These are phyloP conservation scores for Heliconius hermathena DNA, from an alignment of 1,140 invertebrate species.

Conservation along the genomic window DNA sequence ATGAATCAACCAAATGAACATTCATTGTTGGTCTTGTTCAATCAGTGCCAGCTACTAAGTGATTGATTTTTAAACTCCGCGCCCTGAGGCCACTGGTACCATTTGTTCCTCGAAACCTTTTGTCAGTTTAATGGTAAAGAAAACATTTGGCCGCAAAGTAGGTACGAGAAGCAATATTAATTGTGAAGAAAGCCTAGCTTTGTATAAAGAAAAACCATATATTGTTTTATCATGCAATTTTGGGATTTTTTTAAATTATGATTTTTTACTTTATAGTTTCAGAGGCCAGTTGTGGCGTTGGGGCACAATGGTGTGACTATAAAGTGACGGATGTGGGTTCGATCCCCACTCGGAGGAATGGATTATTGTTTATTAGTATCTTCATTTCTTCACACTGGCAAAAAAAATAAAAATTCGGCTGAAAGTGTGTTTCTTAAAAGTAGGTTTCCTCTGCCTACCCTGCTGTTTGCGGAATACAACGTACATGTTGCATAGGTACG, in stretches of 20 bases:
- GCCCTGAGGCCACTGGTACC: constrained; percentile 35
- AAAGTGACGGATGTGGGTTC: too few species aligned
- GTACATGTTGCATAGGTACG: too few species aligned
- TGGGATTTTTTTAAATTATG: not conserved
- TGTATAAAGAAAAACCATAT: not conserved
- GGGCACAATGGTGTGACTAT: too few species aligned
- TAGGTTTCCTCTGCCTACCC: too few species aligned
- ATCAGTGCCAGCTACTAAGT: constrained; percentile 42
- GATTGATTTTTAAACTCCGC: constrained; percentile 42
- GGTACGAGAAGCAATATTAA: not conserved
- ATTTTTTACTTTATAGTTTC: not conserved
- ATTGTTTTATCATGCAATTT: not conserved
- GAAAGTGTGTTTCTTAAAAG: too few species aligned
- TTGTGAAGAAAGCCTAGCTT: not conserved
- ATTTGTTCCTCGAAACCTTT: constrained; percentile 34
- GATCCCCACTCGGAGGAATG: too few species aligned
- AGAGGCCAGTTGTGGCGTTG: too few species aligned
- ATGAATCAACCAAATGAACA: constrained; percentile 29
- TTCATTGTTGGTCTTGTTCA: constrained; percentile 40
- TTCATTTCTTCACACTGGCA: too few species aligned
- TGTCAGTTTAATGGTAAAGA: constrained; percentile 20
- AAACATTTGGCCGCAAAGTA: constrained; percentile 31
- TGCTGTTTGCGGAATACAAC: too few species aligned
- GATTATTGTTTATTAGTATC: too few species aligned
- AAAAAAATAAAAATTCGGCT: too few species aligned